These are phyloP conservation scores for Phymorhynchus buccinoides DNA, from an alignment of 1,140 invertebrate species.

Conservation along the genomic window DNA sequence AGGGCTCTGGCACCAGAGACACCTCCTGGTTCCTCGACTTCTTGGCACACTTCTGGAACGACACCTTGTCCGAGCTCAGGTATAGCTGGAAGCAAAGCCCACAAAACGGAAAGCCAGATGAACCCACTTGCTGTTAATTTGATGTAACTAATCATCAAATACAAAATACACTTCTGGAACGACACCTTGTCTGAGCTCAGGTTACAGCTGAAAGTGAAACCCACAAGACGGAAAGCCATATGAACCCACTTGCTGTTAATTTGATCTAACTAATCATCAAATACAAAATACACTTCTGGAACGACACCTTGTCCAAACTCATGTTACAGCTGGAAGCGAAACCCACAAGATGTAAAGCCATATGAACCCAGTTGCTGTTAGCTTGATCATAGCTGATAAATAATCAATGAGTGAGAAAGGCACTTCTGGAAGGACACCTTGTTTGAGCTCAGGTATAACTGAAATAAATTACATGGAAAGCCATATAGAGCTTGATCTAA, in stretches of 20 bases:
- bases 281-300: conserved; percentile 60
- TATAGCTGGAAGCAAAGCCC: conserved; percentile 64
- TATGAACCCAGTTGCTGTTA: too few relatives aligned
- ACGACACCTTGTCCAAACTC: conserved; percentile 62
- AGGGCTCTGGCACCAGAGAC: conserved; percentile 57
- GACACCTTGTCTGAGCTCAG: conserved; percentile 64
- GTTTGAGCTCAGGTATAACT: conserved; percentile 64
- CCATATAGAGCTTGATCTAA: too few relatives aligned
- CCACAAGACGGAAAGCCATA: too few relatives aligned
- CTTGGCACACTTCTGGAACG: conserved; percentile 61
- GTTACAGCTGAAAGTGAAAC: conserved; percentile 62
- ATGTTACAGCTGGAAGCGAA: conserved; percentile 66
- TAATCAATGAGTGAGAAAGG: conserved; percentile 62
- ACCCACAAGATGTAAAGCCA: too few relatives aligned
- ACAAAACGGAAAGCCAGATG: too few relatives aligned
- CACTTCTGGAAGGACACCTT: conserved; percentile 58
- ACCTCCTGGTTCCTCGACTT: conserved; percentile 69
- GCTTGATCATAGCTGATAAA: too few relatives aligned
- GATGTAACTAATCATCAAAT: too few relatives aligned
- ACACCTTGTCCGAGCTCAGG: conserved; percentile 64
- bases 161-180: conserved; percentile 60
- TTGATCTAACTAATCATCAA: too few relatives aligned
- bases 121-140: too few relatives aligned
- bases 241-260: too few relatives aligned
- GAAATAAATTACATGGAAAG: too few relatives aligned